phyloP scores from a whole-genome alignment of 2,888 invertebrate species.

The Tolmerus cingulatus region DNA sequence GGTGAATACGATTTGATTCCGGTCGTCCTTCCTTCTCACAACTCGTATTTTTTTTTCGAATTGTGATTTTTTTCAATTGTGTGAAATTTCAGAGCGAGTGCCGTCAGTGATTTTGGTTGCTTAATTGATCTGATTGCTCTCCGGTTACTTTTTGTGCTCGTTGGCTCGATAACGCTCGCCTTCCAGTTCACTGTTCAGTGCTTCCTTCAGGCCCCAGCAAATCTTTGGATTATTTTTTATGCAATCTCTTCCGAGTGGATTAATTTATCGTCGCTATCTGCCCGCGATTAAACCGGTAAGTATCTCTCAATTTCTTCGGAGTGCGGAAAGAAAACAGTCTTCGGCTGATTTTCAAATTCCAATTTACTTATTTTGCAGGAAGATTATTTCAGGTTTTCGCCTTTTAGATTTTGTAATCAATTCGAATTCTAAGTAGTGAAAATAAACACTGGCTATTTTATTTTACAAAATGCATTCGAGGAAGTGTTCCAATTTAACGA shows the following conservation, averaged over 20 bases:
- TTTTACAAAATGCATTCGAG: neutral
- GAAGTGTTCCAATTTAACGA: neutral
- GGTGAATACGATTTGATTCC: neutral
- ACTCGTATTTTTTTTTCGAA: neutral
- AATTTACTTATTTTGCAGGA: neutral
- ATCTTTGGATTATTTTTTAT: constrained; percentile 26
- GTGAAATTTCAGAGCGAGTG: neutral
- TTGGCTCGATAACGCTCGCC: constrained; percentile 6
- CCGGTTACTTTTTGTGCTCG: neutral
- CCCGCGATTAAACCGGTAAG: neutral
- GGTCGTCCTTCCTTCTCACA: neutral
- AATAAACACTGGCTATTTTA: neutral
- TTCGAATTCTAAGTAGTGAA: neutral
- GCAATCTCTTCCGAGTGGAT: constrained; percentile 9
- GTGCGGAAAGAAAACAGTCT: neutral
- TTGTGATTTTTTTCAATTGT: neutral
- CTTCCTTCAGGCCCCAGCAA: neutral
- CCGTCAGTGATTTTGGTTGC: neutral
- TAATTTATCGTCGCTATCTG: neutral
- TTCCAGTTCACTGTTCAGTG: constrained; percentile 20
- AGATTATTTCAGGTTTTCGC: neutral
- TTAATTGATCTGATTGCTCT: neutral
- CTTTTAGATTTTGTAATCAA: neutral
- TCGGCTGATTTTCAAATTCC: neutral
- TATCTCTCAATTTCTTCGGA: neutral